A percentile compares a stretch with the other conserved stretches of the same genome.
phyloP scores from a whole-genome alignment of 2,888 invertebrate genomes.

The Cinara cedri region DNA sequence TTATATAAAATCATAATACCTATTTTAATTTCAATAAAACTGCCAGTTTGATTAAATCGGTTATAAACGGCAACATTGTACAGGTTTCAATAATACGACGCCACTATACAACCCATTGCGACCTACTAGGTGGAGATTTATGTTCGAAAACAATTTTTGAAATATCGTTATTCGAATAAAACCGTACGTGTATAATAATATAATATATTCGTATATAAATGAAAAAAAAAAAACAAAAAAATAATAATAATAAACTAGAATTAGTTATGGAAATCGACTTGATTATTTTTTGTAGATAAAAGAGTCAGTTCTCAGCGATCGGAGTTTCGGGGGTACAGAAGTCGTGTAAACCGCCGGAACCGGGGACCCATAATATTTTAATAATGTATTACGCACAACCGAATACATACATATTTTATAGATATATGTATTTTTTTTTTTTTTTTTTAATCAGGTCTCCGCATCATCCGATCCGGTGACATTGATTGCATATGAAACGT shows the following conservation, averaged over 20 bases:
- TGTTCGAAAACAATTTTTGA: too few relatives aligned
- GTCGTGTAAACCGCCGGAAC: conserved; percentile 23
- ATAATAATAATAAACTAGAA: not conserved
- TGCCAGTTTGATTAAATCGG: too few relatives aligned
- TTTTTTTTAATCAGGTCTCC: conserved; percentile 31
- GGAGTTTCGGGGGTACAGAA: conserved; percentile 6
- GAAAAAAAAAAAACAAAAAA: not conserved
- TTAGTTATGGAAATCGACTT: not conserved
- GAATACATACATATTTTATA: not conserved
- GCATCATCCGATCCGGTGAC: conserved; percentile 26
- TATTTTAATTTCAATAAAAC: too few relatives aligned
- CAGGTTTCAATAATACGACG: too few relatives aligned
- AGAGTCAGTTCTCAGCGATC: not conserved
- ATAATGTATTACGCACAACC: not conserved
- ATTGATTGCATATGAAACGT: conserved; percentile 28
- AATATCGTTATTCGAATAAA: not conserved
- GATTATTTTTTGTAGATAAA: not conserved
- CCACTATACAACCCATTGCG: too few relatives aligned
- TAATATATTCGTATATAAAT: not conserved
- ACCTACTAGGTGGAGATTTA: too few relatives aligned
- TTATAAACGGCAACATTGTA: not conserved
- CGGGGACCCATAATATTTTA: not conserved
- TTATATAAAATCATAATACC: too few relatives aligned
- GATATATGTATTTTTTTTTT: conserved; percentile 13
- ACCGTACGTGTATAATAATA: too few relatives aligned